Evolutionary conservation across 2,797 vertebrate species (phyloP), one percentile per base, ranked within the genome.

Genomic region (Ptychobarbus kaznakovi): DNA sequence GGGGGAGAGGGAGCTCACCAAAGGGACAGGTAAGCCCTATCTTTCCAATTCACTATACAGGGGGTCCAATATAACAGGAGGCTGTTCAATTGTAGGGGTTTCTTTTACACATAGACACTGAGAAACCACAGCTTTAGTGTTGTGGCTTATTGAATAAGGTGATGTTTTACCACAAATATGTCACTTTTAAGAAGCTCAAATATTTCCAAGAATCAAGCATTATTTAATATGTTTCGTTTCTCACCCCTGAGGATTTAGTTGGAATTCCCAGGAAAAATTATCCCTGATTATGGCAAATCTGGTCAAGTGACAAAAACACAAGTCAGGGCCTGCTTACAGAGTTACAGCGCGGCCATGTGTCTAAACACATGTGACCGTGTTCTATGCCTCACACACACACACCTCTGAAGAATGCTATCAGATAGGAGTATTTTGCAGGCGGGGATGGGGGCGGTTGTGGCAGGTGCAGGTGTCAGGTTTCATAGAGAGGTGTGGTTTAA

Each of bases 1-100:
- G 94, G 94, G 95, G 91, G 97, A 99, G 91, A 98, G 97, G 93
- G 97, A 99, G 89, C 96, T 96, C 94, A 95, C 93, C 95, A 98
- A 97, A 96, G 97, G 97, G 96, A 95, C 96, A 97, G 98, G 96
- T 98, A 96, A 94, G 89, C 89, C 93, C 93, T 87, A 90, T 88
- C 89, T 92, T 92, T 92, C 80, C 85, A 88, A 74, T 91, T 87
- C 88, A 89, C 70, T 77, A 42, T 74, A 32, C 68, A 65, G 18
- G 51, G 82, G 79, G 63, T 49, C 32, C 65, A 53, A 56, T 76
- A 25, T 49, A 75, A 28, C 25, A 63, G 18, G 70, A 53, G 44
- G 35, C 38, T 61, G 44, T 40, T 49, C 10, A 40, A 63, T 77
- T 11, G 20, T 32, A 1, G 32, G 6, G 25, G 5, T 28, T 80